Evolutionary conservation across 1,140 invertebrate genomes (phyloP).

Genomic region (Diachasmimorpha longicaudata): DNA sequence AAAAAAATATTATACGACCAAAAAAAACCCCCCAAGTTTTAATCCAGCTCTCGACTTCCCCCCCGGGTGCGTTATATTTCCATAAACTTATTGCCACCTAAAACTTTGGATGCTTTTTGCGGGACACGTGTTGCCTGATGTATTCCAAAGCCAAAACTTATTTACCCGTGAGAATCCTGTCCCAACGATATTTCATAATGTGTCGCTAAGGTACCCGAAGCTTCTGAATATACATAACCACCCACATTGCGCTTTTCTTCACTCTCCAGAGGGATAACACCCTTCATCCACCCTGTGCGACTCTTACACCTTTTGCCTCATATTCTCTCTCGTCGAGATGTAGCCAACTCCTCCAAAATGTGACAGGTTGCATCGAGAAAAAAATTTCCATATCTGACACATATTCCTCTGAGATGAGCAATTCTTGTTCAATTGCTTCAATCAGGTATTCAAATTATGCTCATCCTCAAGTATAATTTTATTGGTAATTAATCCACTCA

Average conservation of each 20-base stretch:
- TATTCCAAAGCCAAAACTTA: conserved; percentile 48
- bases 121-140: conserved; percentile 54
- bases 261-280: neutral
- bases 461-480: too few species aligned
- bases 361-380: neutral
- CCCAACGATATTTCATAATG: conserved; percentile 47
- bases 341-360: neutral
- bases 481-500: too few species aligned
- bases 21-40: conserved; percentile 48
- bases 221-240: conserved; percentile 1
- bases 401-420: too few species aligned
- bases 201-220: conserved; percentile 25
- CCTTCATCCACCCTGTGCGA: neutral
- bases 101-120: conserved; percentile 43
- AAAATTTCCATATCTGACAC: neutral
- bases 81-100: conserved; percentile 49
- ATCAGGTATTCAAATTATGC: too few species aligned
- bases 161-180: conserved; percentile 37
- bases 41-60: conserved; percentile 39
- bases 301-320: neutral
- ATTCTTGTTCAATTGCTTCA: too few species aligned
- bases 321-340: neutral
- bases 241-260: neutral
- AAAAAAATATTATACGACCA: conserved; percentile 18
- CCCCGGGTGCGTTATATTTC: conserved; percentile 43